A percentile compares a stretch with the other conserved stretches of the same genome.
Conservation (phyloP, 1,140 invertebrate species). For the Formica selysi region DNA sequence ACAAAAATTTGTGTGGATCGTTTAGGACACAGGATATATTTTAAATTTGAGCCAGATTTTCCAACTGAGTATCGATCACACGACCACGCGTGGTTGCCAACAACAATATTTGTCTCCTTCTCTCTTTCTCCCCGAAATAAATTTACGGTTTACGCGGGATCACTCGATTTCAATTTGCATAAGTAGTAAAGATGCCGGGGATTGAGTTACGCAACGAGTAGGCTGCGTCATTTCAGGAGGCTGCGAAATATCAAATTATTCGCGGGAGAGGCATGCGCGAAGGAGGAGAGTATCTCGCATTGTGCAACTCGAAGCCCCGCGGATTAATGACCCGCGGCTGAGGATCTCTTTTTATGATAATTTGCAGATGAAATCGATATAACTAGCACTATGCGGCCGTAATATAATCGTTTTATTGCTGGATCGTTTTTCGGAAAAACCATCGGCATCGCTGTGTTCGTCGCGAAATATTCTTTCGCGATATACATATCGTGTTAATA, state of each 20-base stretch:
- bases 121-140: conserved; percentile 16
- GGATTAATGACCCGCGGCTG: conserved; percentile 48
- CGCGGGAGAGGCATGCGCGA: neutral
- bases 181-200: conserved; percentile 49
- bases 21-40: no score
- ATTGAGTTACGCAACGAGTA: conserved; percentile 59
- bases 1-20: no score
- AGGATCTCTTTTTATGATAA: conserved; percentile 52
- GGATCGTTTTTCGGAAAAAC: conserved; percentile 62
- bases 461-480: neutral
- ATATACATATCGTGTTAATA: neutral
- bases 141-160: conserved; percentile 50
- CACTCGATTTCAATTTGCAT: conserved; percentile 54
- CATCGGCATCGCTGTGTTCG: conserved; percentile 17
- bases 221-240: conserved; percentile 18
- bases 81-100: neutral
- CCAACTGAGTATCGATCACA: neutral
- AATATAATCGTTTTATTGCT: conserved; percentile 55
- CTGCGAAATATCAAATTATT: conserved; percentile 30
- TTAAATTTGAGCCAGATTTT: no score
- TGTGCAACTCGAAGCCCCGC: conserved; percentile 28
- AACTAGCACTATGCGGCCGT: conserved; percentile 43
- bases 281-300: conserved; percentile 8
- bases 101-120: neutral
- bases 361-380: conserved; percentile 57